Conservation (phyloP, 2,797 vertebrate genomes). For the Oreonectes daqikongensis region DNA sequence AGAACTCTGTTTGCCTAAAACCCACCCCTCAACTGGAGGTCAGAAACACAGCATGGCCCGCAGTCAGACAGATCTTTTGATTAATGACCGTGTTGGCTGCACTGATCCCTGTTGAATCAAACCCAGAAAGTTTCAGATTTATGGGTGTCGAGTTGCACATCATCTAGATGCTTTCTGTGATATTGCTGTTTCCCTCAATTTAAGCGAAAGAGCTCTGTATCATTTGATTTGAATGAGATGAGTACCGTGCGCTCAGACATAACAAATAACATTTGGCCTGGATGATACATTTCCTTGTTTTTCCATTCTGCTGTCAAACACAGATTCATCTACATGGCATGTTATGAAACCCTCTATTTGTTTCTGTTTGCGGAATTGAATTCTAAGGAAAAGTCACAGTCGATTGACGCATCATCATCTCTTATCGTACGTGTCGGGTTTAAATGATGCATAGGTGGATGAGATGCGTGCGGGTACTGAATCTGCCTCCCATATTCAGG, state of each 20-base stretch:
- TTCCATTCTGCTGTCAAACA: constrained; percentile 29
- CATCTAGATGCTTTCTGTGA: constrained; percentile 18
- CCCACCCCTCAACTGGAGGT: constrained; percentile 61
- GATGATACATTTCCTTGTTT: constrained; percentile 21
- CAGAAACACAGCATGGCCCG: constrained; percentile 60
- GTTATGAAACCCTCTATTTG: constrained; percentile 32
- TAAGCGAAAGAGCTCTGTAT: neutral
- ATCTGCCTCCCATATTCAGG: constrained; percentile 22
- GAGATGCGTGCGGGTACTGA: constrained; percentile 49
- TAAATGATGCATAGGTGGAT: constrained; percentile 60
- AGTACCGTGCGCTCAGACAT: constrained; percentile 39
- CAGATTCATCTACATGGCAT: constrained; percentile 39
- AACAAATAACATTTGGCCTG: constrained; percentile 6
- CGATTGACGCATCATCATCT: constrained; percentile 14
- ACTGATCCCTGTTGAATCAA: constrained; percentile 69
- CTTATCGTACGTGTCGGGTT: constrained; percentile 37
- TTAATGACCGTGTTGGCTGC: constrained; percentile 68
- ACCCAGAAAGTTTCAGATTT: constrained; percentile 55
- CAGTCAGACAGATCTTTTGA: constrained; percentile 64
- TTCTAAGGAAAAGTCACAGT: constrained; percentile 33
- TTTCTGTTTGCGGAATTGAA: constrained; percentile 27
- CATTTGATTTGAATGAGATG: constrained; percentile 25
- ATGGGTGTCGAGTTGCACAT: constrained; percentile 16
- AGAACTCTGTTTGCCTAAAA: constrained; percentile 59
- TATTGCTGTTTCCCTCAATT: constrained; percentile 27